phyloP scores from a whole-genome alignment of 2,113 vertebrate species.

The Clupea harengus region DNA sequence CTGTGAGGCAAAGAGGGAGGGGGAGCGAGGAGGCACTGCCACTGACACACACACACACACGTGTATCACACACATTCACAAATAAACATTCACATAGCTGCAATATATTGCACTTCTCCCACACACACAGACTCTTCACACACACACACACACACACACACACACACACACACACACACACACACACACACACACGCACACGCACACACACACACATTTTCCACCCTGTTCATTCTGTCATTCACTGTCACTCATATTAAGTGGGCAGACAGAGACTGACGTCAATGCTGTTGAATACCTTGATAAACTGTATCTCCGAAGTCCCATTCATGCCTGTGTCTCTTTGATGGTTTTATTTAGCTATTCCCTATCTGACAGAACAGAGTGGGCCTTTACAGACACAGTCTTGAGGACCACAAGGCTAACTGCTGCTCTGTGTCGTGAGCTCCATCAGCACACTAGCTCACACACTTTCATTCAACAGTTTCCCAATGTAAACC shows the following conservation, averaged over 20 bases:
- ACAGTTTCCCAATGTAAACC: background rate
- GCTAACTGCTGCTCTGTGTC: background rate
- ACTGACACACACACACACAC: background rate
- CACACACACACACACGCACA: conserved; percentile 11
- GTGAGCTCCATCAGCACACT: background rate
- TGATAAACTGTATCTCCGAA: background rate
- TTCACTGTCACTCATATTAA: background rate
- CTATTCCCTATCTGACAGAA: background rate
- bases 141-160: background rate
- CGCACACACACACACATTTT: background rate
- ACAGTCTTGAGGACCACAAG: background rate
- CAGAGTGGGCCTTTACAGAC: background rate
- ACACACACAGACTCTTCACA: background rate
- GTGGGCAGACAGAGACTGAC: background rate
- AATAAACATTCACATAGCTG: background rate
- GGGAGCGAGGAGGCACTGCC: background rate
- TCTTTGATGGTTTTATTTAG: background rate
- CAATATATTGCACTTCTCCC: background rate
- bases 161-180: background rate
- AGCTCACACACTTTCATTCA: background rate
- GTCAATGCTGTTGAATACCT: background rate
- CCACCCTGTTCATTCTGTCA: background rate
- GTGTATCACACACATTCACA: background rate
- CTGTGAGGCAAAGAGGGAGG: background rate
- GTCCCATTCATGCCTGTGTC: background rate